phyloP scores from a whole-genome alignment of 2,113 vertebrate genomes.

The Oenanthe oenanthe region DNA sequence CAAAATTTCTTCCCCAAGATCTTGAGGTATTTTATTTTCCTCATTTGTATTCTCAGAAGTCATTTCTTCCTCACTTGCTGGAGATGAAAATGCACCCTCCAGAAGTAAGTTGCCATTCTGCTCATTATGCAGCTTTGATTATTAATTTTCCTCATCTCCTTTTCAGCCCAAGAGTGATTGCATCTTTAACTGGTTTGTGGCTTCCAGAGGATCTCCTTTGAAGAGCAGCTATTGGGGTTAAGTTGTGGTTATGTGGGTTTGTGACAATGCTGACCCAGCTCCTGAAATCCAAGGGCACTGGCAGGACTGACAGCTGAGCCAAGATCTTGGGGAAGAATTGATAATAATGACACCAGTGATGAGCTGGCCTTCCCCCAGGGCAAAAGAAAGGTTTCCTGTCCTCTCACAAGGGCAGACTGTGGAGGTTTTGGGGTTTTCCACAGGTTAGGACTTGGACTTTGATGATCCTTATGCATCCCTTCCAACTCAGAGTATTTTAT shows the following conservation, averaged over 20 bases:
- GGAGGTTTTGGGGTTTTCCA: background rate
- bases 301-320: background rate
- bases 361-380: background rate
- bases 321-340: background rate
- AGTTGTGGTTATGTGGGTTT: background rate
- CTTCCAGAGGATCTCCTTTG: background rate
- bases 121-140: constrained; percentile 65
- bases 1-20: constrained; percentile 59
- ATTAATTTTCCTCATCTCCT: constrained; percentile 53
- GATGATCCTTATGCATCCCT: background rate
- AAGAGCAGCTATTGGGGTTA: background rate
- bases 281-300: background rate
- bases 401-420: background rate
- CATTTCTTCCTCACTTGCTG: constrained; percentile 45
- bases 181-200: constrained; percentile 42
- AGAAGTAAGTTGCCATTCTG: constrained; percentile 55
- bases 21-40: constrained; percentile 66
- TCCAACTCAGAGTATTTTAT: background rate
- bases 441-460: no score
- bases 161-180: constrained; percentile 12
- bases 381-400: background rate
- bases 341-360: background rate
- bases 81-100: constrained; percentile 61
- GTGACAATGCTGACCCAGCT: background rate
- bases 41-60: constrained; percentile 67